Base-by-base conservation (phyloP, 2,113 vertebrate species). In the Trichomycterus rosablanca region DNA sequence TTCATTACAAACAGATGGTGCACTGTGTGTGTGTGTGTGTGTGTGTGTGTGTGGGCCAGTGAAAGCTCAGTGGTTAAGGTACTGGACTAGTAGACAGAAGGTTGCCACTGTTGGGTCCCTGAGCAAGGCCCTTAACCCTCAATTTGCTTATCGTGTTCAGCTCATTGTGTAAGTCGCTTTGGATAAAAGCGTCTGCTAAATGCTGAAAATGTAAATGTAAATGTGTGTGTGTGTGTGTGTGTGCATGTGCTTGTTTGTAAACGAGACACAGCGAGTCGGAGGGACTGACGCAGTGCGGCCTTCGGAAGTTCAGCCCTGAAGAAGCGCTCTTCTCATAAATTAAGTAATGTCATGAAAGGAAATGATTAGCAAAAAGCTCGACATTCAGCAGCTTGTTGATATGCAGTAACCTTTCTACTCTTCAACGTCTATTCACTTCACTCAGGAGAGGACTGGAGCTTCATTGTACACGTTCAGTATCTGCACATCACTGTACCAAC, bases 291-390 rank as follows among this genome's bases (percentile, higher is more conserved):
- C 60, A 63, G 34, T 63, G 60, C 62, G 30, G 42, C 62, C 42
- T 64, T 46, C 51, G 16, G 14, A 55, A 28, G 28, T 39, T 46
- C 30, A 44, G 20, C 62, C 62, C 62, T 56, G 51, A 30, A 45
- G 51, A 56, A 4, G 52, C 15, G 15, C 51, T 42, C 30, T 46
- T 44, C 49, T 53, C 51, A 56, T 64, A 55, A 64, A 64, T 55
- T 51, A 64, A 23, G 42, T 48, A 44, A 64, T 64, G 42, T 55
- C 62, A 64, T 56, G 46, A 63, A 56, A 56, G 19, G 43, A 63
- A 63, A 64, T 64, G 56, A 59, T 59, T 53, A 64, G 52, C 20
- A 46, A 18, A 14, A 18, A 39, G 58, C 39, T 37, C 53, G 60
- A 24, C 9, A 7, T 63, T 37, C 28, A 22, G 37, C 5, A 30